These are phyloP conservation scores for Clupea harengus DNA, from an alignment of 2,113 vertebrate species.

Conservation along the genomic window DNA sequence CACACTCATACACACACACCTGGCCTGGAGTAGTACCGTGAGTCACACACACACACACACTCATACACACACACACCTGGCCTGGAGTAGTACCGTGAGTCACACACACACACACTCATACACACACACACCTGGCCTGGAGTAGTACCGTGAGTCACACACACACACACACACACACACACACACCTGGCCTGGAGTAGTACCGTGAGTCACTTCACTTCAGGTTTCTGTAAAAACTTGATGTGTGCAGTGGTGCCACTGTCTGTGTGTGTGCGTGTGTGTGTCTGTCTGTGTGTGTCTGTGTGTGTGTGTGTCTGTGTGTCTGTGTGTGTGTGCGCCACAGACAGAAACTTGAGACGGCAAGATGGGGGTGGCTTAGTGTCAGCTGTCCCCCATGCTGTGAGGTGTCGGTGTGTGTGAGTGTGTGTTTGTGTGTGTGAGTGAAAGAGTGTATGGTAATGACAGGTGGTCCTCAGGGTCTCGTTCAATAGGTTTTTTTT, in stretches of 20 bases:
- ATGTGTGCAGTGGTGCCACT: not conserved
- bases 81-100: no score
- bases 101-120: no score
- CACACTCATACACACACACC: no score
- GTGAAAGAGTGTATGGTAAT: slow-evolving; percentile 60
- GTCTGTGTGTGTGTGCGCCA: not conserved
- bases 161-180: no score
- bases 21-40: no score
- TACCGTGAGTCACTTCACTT: no score
- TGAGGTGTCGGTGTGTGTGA: slow-evolving; percentile 51
- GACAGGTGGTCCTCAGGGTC: slow-evolving; percentile 81
- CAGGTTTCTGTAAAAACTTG: no score
- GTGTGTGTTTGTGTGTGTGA: slow-evolving; percentile 39
- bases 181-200: no score
- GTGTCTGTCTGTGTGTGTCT: slow-evolving; percentile 14
- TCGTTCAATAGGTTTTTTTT: slow-evolving; percentile 76
- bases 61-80: no score
- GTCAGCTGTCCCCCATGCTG: slow-evolving; percentile 77
- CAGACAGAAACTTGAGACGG: slow-evolving; percentile 61
- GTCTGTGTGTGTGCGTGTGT: slow-evolving; percentile 23
- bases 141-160: no score
- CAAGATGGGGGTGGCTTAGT: slow-evolving; percentile 35
- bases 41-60: no score
- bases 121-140: no score
- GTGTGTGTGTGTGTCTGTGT: slow-evolving; percentile 16